Conservation (phyloP, 2,113 vertebrate species). For the chimpanzee (Pan troglodytes) region NHGRI_mPanTro3-v2.1_pri NC_072407.2:51968001-51968500, state of each 20-base stretch:
- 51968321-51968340: background rate
- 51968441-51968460: background rate
- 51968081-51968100: too few relatives aligned
- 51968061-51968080: too few relatives aligned
- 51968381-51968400: background rate
- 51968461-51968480: background rate
- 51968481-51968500: background rate
- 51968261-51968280: too few relatives aligned
- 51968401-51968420: background rate
- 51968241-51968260: rapidly evolving
- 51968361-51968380: background rate
- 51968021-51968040: too few relatives aligned
- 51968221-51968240: too few relatives aligned
- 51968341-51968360: background rate
- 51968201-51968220: background rate
- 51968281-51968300: background rate
- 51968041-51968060: too few relatives aligned
- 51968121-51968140: too few relatives aligned
- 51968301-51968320: background rate
- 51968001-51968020: too few relatives aligned
- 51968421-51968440: background rate
- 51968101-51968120: too few relatives aligned
- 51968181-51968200: background rate
- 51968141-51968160: background rate
- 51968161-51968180: background rate